Conservation (phyloP, 1,140 invertebrate species). For the Habropoda laboriosa region DNA sequence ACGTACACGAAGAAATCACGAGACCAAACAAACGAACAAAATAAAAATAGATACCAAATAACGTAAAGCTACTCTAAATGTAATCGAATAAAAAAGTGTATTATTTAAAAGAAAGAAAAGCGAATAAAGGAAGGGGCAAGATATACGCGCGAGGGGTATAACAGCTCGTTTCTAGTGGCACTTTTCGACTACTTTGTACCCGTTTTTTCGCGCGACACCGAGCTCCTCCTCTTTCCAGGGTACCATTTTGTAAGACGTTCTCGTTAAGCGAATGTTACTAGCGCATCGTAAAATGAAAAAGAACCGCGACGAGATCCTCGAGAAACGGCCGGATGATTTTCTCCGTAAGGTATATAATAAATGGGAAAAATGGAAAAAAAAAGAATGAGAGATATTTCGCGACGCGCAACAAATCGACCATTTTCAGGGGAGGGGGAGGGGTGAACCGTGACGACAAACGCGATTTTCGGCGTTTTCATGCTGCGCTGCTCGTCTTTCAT, state of each 20-base stretch:
- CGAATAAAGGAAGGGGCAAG: neutral
- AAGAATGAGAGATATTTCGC: too few relatives aligned
- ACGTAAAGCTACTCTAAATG: too few relatives aligned
- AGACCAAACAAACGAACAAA: neutral
- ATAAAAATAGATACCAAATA: neutral
- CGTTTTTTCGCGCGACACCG: neutral
- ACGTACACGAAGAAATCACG: neutral
- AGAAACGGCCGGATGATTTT: neutral
- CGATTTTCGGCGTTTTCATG: neutral
- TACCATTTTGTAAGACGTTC: slow-evolving; percentile 18
- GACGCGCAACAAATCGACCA: neutral
- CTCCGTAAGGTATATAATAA: too few relatives aligned
- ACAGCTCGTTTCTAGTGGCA: slow-evolving; percentile 36
- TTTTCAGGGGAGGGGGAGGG: too few relatives aligned
- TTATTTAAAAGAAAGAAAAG: neutral
- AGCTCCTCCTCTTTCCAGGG: neutral
- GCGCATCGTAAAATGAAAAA: neutral
- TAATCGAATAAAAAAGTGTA: too few relatives aligned
- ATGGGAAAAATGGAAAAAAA: neutral
- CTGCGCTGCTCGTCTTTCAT: neutral
- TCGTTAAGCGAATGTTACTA: neutral
- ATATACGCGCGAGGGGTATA: neutral
- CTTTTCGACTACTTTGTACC: neutral
- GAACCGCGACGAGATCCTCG: slow-evolving; percentile 16
- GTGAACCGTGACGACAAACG: neutral